Base-by-base conservation (phyloP, 2,797 vertebrate species). In the Syndactyla subalaris region DNA sequence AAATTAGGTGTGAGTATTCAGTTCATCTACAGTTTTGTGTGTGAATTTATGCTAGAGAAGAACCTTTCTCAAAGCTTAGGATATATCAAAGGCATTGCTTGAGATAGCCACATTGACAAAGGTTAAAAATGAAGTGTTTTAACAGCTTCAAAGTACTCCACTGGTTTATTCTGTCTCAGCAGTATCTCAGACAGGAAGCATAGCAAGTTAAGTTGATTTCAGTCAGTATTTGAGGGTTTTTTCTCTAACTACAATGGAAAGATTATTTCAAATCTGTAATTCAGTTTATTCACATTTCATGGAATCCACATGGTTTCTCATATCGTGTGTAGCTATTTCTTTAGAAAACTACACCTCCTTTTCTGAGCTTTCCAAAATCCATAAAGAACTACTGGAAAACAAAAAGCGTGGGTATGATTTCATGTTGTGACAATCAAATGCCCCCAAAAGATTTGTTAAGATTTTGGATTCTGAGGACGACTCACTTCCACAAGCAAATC, bases 81-180 rank as follows among this genome's bases (percentile, higher is more conserved):
- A 22, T 82, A 72, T 49, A 73, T 89, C 84, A 91, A 71, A 95
- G 74, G 57, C 30, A 38, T 72, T 85, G 12, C n/a, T 82, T 70
- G 39, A 90, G 80, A 92, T 15, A 93, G 5, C 12, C 34, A 61
- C 62, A n/a, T 4, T 52, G 21, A 32, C 4, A 11, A 88, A 39
- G 4, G 49, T 93, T 92, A 89, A 85, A 97, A 93, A 96, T 75
- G 1, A 86, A 70, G 78, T 89, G 72, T 32, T 92, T 82, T 54
- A 71, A 66, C 14, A 57, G 61, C 67, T 83, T 92, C 78, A 77
- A 6, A 89, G 46, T 68, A 46, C 11, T 88, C 6, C 22, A 81
- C 7, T 87, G 32, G 30, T 74, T 65, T 82, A 80, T 65, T 48
- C 55, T 87, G 36, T 61, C 41, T 85, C 63, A 77, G 29, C 45